Evolutionary conservation across 30 jellyfish, hydroid and myxozoan genomes (phyloP), one percentile per base, ranked within the genome.

Genomic region (Aurelia sp.): DNA sequence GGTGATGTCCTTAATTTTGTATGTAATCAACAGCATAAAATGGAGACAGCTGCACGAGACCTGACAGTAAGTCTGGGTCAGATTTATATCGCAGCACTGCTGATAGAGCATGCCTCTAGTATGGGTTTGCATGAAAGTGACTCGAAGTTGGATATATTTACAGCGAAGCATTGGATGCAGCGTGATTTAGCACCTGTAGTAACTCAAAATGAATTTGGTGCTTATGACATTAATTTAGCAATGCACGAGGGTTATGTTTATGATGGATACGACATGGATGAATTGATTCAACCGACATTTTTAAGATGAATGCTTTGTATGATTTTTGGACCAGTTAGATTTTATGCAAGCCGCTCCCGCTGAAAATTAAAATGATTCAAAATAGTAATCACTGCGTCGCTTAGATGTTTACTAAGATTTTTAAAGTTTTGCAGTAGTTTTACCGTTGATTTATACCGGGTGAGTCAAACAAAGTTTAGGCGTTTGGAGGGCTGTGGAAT

Each of bases 21-120:
- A 11, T 79, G 53, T 10, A 51, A 80, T n/a, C 76, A 61, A 4
- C 95, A 64, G 19, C 57, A 50, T 21, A 82, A 62, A 66, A 19
- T 84, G 9, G 72, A 61, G 38, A 58, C 27, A 15, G 91, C 99
- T 19, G 99, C 99, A 0, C 40, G 99, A 76, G 99, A 94, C 74
- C 85, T 88, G 17, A 76, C 99, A 4, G 68, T 57, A 55, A 79
- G 97, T 63, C 65, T 89, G 40, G 97, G 97, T 35, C 92, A 97
- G 65, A 60, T 89, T 67, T 94, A 94, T 47, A 89, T 94, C 19
- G 97, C 93, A 18, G 74, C 93, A 0, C 53, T 84, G 67, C 88
- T 84, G 21, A 73, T 73, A 67, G 76, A 72, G 31, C 87, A 84
- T 84, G 88, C 93, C 19, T 8, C 72, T 58, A 17, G 48, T 8